Base-by-base conservation (phyloP, 1,140 invertebrate genomes). In the Oedothorax gibbosus region DNA sequence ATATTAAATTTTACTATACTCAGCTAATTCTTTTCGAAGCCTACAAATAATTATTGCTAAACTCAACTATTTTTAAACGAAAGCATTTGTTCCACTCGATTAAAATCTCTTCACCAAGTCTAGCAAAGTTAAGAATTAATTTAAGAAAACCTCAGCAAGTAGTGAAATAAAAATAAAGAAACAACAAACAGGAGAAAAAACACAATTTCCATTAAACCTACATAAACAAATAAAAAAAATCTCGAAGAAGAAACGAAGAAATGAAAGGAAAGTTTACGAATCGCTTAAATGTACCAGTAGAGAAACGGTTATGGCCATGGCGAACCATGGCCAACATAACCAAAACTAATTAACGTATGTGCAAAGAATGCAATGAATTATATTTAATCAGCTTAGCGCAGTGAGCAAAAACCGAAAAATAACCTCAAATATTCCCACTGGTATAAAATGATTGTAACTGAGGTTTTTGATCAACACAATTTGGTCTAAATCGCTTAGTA, bases 371-470 rank as follows among this genome's bases (percentile, higher is more conserved):
- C 57, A 21, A 71, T 64, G 56, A 57, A 82, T 65, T 73, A 51
- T 65, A 73, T 82, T 82, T 82, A 73, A 82, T 82, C 80, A 56
- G 50, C 56, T 54, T 54, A 77, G 18, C 75, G 72, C 18, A 12
- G 57, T 15, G 12, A 6, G 18, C 12, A 62, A 62, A 62, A 62
- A 12, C 18, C 12, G 18, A 62, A 12, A 62, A 62, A 62, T 15
- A 62, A 62, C 57, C 57, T 62, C 35, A 35, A 35, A 1, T 2
- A 35, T 35, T 35, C 35, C 35, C 35, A 35, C 5, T 35, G 35
- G 35, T 35, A 35, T 35, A 35, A 35, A 35, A 35, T 35, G 35
- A 35, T 35, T 35, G 35, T 35, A 35, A 35, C 35, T 35, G 35
- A 35, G 35, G 35, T 35, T 35, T 35, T 35, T 35, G n/a, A 35